These are phyloP conservation scores for Chymomyza procnemis DNA, from an alignment of 2,888 invertebrate species.

Conservation along the genomic window DNA sequence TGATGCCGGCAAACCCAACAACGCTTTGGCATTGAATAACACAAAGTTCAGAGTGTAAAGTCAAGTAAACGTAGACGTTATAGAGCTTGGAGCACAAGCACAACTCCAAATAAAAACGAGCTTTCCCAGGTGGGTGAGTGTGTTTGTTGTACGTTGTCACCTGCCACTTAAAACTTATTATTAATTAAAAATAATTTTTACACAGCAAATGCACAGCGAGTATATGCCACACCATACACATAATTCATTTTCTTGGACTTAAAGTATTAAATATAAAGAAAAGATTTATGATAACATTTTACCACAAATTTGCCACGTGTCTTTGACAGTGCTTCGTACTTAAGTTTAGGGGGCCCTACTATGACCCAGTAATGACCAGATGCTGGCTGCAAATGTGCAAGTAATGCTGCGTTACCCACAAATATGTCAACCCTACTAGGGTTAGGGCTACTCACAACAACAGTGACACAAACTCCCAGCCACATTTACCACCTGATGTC, in stretches of 20 bases:
- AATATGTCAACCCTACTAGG: background rate
- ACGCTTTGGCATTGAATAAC: conserved; percentile 50
- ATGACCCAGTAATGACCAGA: background rate
- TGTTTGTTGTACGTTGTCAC: conserved; percentile 12
- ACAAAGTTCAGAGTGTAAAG: conserved; percentile 1
- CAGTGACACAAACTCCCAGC: background rate
- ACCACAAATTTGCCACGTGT: background rate
- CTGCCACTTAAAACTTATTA: conserved; percentile 61
- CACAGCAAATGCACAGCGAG: background rate
- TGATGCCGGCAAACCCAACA: background rate
- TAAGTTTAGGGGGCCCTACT: background rate
- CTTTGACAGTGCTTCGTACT: too few relatives aligned
- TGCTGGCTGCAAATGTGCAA: background rate
- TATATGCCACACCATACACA: background rate
- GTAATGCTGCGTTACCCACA: background rate
- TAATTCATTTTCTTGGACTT: background rate
- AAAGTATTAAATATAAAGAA: conserved; percentile 15
- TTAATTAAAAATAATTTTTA: conserved; percentile 60
- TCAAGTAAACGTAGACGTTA: background rate
- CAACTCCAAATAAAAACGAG: conserved; percentile 35
- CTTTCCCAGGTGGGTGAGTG: conserved; percentile 13
- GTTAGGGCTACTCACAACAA: background rate
- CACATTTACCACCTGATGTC: background rate
- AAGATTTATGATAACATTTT: background rate
- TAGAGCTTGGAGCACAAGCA: background rate